phyloP scores from a whole-genome alignment of 2,113 vertebrate species.

The Tamias sibiricus region DNA sequence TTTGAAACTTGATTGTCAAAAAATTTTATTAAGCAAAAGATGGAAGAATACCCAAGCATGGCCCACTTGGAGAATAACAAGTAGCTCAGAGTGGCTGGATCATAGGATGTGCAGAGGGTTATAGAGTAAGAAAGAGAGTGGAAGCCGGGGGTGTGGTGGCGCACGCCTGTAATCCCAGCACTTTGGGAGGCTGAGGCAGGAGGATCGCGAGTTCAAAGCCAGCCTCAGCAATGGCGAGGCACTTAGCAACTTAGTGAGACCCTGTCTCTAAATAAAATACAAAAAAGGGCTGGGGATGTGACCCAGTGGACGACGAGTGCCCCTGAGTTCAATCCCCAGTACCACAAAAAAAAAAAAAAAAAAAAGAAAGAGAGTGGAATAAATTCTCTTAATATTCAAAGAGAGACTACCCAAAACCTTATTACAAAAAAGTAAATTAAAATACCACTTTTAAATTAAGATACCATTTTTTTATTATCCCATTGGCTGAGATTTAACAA shows the following conservation, averaged over 20 bases:
- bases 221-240: no score
- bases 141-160: no score
- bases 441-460: background rate
- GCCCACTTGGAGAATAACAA: background rate
- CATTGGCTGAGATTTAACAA: background rate
- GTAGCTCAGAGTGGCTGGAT: background rate
- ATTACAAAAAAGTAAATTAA: slow-evolving; percentile 20
- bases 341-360: no score
- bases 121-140: background rate
- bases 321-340: no score
- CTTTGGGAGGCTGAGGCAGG: no score
- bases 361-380: background rate
- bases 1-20: slow-evolving; percentile 43
- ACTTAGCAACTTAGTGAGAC: no score
- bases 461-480: background rate
- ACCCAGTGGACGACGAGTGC: no score
- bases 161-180: no score
- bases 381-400: background rate
- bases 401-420: background rate
- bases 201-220: no score
- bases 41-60: background rate
- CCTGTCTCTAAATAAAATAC: no score
- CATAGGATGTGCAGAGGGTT: background rate
- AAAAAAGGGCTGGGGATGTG: no score
- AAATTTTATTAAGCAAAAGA: background rate